Evolutionary conservation across 1,140 invertebrate species (phyloP), one percentile per base, ranked within the genome.

Genomic region (Scaptomyza montana): DNA sequence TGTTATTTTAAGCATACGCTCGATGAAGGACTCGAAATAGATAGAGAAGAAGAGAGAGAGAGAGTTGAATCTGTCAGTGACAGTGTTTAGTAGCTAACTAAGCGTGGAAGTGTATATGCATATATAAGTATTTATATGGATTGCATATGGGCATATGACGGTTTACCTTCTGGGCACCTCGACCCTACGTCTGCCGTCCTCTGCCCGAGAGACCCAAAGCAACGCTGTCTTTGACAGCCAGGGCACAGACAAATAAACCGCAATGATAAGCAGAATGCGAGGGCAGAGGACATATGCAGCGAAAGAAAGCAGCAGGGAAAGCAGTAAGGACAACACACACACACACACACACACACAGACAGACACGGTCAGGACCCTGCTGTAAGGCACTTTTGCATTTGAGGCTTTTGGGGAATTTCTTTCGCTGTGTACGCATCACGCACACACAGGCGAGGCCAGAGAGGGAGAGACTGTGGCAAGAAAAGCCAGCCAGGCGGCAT

Each of bases 191-290:
- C 7, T 33, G n/a, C n/a, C n/a, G n/a, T n/a, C n/a, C n/a, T n/a
- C n/a, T n/a, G 5, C 30, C 30, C 7, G 33, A 36, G 33, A 8
- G 8, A 36, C 33, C 33, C 33, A 8, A 33, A 7, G 10, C 39
- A 43, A 2, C 39, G 12, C 39, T 43, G 39, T 2, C 12, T 43
- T 71, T 71, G 68, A 65, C 69, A 54, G 63, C 5, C 55, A 54
- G 39, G 45, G 56, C 45, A 30, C 68, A 72, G 70, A 67, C 63
- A 68, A 73, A 73, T 73, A 73, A 73, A 68, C 64, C 70, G 70
- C 70, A 73, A 73, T 68, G 70, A 73, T 73, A 68, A 73, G 70
- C 70, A 56, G 56, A 67, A 68, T 61, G 64, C 50, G 55, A 67
- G 55, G 59, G 65, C 56, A 43, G 4, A 10, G n/a, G 49, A 51